Evolutionary conservation across 2,797 vertebrate species (phyloP).

Genomic region (Coilia nasus): DNA sequence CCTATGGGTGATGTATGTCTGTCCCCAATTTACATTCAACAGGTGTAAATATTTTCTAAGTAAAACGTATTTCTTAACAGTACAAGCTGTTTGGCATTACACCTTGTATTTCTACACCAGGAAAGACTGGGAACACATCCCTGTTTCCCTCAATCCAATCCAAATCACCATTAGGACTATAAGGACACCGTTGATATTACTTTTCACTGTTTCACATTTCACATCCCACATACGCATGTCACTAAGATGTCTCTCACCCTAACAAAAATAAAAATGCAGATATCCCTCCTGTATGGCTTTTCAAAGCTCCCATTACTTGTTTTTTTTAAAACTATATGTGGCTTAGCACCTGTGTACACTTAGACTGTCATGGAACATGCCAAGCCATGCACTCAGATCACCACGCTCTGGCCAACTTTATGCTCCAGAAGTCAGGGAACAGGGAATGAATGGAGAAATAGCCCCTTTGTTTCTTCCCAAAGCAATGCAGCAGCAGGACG

Average conservation of each 20-base stretch:
- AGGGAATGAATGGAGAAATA: background rate
- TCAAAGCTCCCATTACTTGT: slow-evolving; percentile 14
- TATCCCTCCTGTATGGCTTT: background rate
- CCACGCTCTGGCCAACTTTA: background rate
- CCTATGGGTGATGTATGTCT: background rate
- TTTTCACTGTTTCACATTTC: background rate
- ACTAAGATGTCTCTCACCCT: background rate
- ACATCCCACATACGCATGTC: background rate
- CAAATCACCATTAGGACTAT: background rate
- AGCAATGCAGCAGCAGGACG: background rate
- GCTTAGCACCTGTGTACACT: slow-evolving; percentile 25
- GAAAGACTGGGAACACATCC: background rate
- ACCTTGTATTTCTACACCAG: background rate
- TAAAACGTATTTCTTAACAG: background rate
- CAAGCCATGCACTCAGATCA: background rate
- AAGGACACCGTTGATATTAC: background rate
- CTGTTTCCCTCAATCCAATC: background rate
- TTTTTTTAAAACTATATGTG: slow-evolving; percentile 15
- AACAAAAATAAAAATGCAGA: background rate
- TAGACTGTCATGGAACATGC: slow-evolving; percentile 18
- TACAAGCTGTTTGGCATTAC: background rate
- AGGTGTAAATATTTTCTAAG: background rate
- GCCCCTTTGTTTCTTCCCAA: background rate
- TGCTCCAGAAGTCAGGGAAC: slow-evolving; percentile 27
- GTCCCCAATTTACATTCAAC: background rate